Base-by-base conservation (phyloP, 2,888 invertebrate species). In the Barypeithes pellucidus region DNA sequence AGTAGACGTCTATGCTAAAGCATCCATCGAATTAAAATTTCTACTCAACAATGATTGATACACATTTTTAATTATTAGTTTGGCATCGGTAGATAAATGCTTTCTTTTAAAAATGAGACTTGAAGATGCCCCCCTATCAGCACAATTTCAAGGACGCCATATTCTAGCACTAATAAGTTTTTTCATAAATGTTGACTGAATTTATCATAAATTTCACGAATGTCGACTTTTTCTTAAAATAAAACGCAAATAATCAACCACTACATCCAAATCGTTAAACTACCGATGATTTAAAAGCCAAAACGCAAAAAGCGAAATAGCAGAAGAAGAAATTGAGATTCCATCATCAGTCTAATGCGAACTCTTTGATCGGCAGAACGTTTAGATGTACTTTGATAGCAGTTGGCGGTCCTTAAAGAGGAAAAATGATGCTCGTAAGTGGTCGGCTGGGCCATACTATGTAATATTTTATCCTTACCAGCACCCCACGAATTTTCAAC, bases 371-470 rank as follows among this genome's bases (percentile, higher is more conserved):
- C 59, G 36, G 33, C 4, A 16, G 12, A 59, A 39, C 7, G 59
- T 36, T 36, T 39, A 39, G 36, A 36, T 39, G 20, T 4, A 39
- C 59, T 59, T 59, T 59, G 59, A 59, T 29, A 39, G 18, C 18
- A 39, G 36, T 59, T 16, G 59, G 59, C 36, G 5, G 8, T 20
- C n/a, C 59, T 59, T 59, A 20, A 33, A 36, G 39, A 59, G 59
- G 24, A 39, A 59, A 59, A 59, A 59, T 59, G 18, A 39, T 59
- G 59, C 59, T 18, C 20, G 16, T 39, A 59, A 59, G 59, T 59
- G 59, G 12, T 59, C 59, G 14, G 8, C 16, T 18, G 33, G 20
- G 12, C 18, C 39, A 14, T 18, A 14, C 18, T 20, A 39, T 5
- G n/a, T 59, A 59, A 39, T 16, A 20, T 20, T 20, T 20, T 1